phyloP scores from a whole-genome alignment of 37 sponge, comb jelly and placozoan genomes.

The Theonella swinhoei region DNA sequence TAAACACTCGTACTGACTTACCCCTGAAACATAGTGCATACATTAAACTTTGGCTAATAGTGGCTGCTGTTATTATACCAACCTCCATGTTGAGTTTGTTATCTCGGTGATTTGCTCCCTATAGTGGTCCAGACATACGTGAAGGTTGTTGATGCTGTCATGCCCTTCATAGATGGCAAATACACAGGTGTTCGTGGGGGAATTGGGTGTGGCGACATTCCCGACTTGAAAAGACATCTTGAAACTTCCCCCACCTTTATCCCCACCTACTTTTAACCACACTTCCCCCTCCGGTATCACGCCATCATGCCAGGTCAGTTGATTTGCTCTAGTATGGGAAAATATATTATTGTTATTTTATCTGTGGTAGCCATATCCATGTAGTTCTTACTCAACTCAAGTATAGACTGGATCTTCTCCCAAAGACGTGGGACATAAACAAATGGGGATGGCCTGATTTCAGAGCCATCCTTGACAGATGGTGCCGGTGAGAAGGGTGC shows the following conservation, averaged over 20 bases:
- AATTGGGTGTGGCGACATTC: conserved; percentile 30
- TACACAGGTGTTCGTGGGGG: conserved; percentile 31
- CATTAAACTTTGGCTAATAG: not conserved
- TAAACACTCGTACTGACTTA: conserved; percentile 21
- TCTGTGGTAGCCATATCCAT: no score
- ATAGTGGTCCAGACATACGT: conserved; percentile 18
- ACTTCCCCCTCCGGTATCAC: not conserved
- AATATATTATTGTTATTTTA: no score
- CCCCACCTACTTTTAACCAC: not conserved
- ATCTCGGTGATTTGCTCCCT: not conserved
- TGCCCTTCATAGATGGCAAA: conserved; percentile 25
- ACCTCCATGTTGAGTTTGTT: conserved; percentile 31
- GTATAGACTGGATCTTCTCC: not conserved
- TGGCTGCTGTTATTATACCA: not conserved
- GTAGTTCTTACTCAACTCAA: not conserved
- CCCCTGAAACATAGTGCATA: conserved; percentile 15
- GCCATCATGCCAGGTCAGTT: not conserved
- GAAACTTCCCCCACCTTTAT: conserved; percentile 27
- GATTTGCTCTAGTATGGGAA: no score
- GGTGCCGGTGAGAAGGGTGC: conserved; percentile 8
- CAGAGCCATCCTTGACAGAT: conserved; percentile 1
- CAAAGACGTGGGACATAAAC: conserved; percentile 13
- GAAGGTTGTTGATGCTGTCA: conserved; percentile 42
- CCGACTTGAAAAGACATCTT: conserved; percentile 50
- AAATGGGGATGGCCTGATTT: conserved; percentile 27